Conservation (phyloP, 2,797 vertebrate genomes). For the Lateolabrax maculatus region DNA sequence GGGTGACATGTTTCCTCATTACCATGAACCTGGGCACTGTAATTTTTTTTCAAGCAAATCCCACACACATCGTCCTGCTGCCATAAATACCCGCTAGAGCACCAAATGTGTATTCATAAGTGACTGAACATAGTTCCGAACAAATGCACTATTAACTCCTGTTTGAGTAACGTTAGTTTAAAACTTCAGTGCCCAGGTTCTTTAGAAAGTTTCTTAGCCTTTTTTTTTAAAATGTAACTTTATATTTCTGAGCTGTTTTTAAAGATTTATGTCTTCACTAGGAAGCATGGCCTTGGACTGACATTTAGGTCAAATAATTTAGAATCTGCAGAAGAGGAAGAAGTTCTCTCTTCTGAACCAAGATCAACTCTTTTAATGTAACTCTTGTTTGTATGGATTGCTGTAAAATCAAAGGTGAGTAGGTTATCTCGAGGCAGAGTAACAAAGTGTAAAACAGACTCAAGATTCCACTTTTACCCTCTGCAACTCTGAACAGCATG, state of each 20-base stretch:
- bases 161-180: neutral
- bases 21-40: neutral
- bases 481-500: conserved; percentile 26
- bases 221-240: neutral
- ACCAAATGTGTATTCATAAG: neutral
- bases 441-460: conserved; percentile 41
- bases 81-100: neutral
- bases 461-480: conserved; percentile 35
- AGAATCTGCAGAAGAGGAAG: neutral
- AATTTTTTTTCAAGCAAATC: neutral
- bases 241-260: neutral
- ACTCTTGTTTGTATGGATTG: neutral
- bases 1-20: neutral
- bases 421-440: conserved; percentile 28
- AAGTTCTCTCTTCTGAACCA: neutral
- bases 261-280: neutral
- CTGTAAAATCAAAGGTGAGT: conserved; percentile 37
- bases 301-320: conserved; percentile 1
- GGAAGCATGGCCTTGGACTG: neutral
- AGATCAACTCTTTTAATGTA: conserved; percentile 13
- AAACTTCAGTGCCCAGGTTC: neutral
- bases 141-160: neutral
- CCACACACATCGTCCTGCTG: neutral
- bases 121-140: neutral
- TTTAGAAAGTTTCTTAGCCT: neutral